A percentile compares a stretch with the other conserved stretches of the same genome.
phyloP scores from a whole-genome alignment of 2,888 invertebrate genomes.

The Tolmerus cingulatus region DNA sequence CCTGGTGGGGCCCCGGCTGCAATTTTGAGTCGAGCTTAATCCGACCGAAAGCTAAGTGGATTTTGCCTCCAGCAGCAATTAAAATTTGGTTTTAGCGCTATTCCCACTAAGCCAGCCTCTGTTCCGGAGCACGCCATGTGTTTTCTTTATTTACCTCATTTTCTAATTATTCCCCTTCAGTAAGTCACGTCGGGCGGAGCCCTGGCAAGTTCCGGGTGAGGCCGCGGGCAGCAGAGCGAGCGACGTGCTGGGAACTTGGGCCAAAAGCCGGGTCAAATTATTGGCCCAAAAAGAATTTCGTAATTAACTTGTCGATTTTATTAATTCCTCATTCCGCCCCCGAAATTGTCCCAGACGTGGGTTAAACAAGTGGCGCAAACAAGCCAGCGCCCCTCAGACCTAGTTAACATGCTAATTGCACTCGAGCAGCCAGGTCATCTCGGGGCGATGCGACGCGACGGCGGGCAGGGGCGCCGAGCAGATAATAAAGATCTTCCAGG shows the following conservation, averaged over 20 bases:
- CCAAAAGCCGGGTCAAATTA: not conserved
- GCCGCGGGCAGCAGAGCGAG: not conserved
- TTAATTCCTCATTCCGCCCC: slow-evolving; percentile 3
- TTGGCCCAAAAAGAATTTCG: slow-evolving; percentile 1
- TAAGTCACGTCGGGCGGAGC: slow-evolving; percentile 13
- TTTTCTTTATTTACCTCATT: slow-evolving; percentile 26
- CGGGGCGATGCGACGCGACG: not conserved
- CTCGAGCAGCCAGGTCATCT: not conserved
- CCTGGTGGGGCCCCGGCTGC: not conserved
- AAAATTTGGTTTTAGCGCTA: slow-evolving; percentile 25
- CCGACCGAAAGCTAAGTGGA: slow-evolving; percentile 28
- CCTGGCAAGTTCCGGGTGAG: not conserved
- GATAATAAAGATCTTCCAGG: not conserved
- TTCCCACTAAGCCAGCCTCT: slow-evolving; percentile 10
- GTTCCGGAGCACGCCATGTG: not conserved
- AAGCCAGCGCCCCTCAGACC: not conserved
- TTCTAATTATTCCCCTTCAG: slow-evolving; percentile 18
- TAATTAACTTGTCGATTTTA: slow-evolving; percentile 23
- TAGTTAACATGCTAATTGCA: slow-evolving; percentile 28
- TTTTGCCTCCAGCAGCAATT: slow-evolving; percentile 15
- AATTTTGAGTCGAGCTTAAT: not conserved
- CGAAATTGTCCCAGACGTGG: not conserved
- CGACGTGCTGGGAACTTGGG: not conserved
- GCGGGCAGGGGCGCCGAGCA: not conserved
- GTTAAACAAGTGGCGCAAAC: not conserved